These are phyloP conservation scores for Melanotaenia parkinsoni DNA, from an alignment of 2,797 vertebrate genomes.

Conservation along the genomic window DNA sequence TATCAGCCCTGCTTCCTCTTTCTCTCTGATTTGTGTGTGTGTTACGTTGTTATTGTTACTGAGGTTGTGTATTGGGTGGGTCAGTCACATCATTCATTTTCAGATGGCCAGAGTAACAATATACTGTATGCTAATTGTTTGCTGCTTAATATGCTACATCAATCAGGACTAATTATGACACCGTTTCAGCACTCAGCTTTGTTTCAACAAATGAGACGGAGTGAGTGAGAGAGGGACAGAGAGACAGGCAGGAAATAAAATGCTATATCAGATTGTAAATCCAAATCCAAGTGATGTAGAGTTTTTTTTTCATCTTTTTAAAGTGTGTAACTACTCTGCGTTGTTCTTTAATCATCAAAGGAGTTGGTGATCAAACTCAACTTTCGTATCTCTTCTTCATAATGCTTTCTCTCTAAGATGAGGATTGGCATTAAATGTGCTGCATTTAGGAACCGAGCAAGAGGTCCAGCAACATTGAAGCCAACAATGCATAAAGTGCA, in stretches of 20 bases:
- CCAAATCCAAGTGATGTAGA: constrained; percentile 25
- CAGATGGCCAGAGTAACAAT: constrained; percentile 73
- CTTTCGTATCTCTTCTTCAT: neutral
- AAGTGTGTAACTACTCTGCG: neutral
- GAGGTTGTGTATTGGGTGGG: constrained; percentile 50
- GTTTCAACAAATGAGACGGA: constrained; percentile 61
- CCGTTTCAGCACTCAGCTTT: constrained; percentile 70
- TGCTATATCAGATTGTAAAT: constrained; percentile 30
- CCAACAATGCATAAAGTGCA: constrained; percentile 19
- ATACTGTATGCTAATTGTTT: constrained; percentile 86
- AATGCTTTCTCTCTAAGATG: constrained; percentile 2
- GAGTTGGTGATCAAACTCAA: constrained; percentile 16
- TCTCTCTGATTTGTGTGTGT: neutral
- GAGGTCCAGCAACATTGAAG: constrained; percentile 17
- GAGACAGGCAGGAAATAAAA: constrained; percentile 30
- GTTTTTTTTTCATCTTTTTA: neutral
- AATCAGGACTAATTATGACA: constrained; percentile 92
- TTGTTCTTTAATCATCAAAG: constrained; percentile 8
- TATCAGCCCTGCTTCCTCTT: constrained; percentile 4
- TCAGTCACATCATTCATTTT: constrained; percentile 74
- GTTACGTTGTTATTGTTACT: constrained; percentile 14
- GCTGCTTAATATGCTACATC: constrained; percentile 90
- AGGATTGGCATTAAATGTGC: constrained; percentile 27
- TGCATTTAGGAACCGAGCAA: constrained; percentile 18
- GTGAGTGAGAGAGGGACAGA: constrained; percentile 27